Evolutionary conservation across 2,888 invertebrate species (phyloP).

Genomic region (Plebejus melissa): DNA sequence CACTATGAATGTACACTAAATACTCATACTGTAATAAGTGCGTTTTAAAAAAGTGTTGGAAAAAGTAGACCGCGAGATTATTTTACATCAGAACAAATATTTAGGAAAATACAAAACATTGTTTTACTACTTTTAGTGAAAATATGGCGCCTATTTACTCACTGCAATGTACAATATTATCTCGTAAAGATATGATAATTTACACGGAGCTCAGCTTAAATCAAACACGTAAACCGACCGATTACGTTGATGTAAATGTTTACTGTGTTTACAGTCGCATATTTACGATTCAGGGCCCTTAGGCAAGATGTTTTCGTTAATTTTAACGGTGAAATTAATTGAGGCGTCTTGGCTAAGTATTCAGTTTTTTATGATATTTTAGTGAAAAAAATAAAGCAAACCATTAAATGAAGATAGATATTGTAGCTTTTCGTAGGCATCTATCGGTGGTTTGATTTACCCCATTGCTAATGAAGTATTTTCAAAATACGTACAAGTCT

Average conservation of each 20-base stretch:
- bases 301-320: not conserved
- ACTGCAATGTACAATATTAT: not conserved
- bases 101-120: not conserved
- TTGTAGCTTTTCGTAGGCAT: too few species aligned
- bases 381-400: too few species aligned
- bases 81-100: too few species aligned
- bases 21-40: not conserved
- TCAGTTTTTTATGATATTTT: too few species aligned
- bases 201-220: conserved; percentile 20
- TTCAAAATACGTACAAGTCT: too few species aligned
- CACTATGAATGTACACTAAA: not conserved
- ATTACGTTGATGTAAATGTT: conserved; percentile 42
- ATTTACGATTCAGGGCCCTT: conserved; percentile 40
- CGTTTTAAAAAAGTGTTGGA: not conserved
- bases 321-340: too few species aligned
- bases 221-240: conserved; percentile 20
- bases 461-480: too few species aligned
- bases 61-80: too few species aligned
- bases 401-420: too few species aligned
- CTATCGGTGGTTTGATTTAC: too few species aligned
- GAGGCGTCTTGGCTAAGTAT: too few species aligned
- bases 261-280: conserved; percentile 49
- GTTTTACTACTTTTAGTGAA: not conserved
- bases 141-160: not conserved
- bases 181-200: not conserved